These are phyloP conservation scores for Noctua fimbriata DNA, from an alignment of 2,888 invertebrate species.

Conservation along the genomic window DNA sequence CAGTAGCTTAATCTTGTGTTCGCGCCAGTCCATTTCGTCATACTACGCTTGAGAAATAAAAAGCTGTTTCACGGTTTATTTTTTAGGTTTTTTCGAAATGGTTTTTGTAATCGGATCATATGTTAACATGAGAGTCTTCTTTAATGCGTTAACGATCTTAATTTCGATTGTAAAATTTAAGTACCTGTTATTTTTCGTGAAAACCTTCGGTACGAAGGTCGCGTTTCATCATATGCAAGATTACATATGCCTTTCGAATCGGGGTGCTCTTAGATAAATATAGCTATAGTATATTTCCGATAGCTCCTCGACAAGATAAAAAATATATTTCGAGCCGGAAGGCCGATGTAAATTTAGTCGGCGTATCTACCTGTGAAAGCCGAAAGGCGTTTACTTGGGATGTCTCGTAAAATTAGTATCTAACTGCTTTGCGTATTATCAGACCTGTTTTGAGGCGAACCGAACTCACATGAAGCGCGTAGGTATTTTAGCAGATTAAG, in stretches of 20 bases:
- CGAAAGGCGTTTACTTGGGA: constrained; percentile 81
- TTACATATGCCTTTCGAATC: constrained; percentile 53
- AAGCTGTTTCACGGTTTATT: constrained; percentile 73
- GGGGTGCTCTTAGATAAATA: constrained; percentile 47
- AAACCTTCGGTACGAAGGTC: constrained; percentile 68
- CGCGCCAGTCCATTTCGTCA: constrained; percentile 73
- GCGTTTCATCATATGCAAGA: constrained; percentile 56
- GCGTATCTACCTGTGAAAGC: constrained; percentile 76
- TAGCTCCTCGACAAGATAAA: constrained; percentile 58
- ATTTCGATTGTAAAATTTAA: constrained; percentile 70
- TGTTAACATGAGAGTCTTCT: constrained; percentile 73
- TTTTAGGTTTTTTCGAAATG: constrained; percentile 68
- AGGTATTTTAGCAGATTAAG: constrained; percentile 80
- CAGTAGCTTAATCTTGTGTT: constrained; percentile 76
- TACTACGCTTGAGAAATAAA: constrained; percentile 71
- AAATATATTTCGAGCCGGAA: constrained; percentile 72
- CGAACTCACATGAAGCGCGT: constrained; percentile 80
- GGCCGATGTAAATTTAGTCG: constrained; percentile 74
- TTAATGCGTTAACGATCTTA: constrained; percentile 74
- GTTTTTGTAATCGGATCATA: constrained; percentile 74
- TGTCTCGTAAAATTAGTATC: constrained; percentile 88
- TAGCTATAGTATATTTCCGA: constrained; percentile 47
- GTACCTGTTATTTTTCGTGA: constrained; percentile 61
- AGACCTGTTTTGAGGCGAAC: constrained; percentile 80
- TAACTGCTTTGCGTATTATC: constrained; percentile 85